Conservation (phyloP, 2,797 vertebrate genomes). For the Strix occidentalis region DNA sequence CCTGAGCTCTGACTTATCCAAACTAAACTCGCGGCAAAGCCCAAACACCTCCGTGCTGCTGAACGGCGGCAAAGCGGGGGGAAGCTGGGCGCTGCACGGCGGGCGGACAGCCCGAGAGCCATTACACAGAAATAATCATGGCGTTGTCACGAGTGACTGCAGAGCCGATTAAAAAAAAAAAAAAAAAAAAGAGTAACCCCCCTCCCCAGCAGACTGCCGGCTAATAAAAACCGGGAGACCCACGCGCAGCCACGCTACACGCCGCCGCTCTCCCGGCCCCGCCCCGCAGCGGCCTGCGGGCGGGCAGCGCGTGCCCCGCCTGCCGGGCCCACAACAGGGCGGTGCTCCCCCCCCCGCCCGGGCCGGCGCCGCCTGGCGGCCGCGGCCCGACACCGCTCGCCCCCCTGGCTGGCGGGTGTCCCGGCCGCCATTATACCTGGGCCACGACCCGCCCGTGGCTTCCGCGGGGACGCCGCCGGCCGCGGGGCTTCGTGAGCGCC, state of each 20-base stretch:
- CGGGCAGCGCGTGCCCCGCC: too few relatives aligned
- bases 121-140: conserved; percentile 51
- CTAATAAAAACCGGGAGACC: conserved; percentile 54
- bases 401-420: fast-evolving
- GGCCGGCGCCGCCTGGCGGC: background rate
- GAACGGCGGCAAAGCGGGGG: background rate
- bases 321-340: too few relatives aligned
- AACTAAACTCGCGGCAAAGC: conserved; percentile 21
- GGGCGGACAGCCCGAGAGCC: conserved; percentile 34
- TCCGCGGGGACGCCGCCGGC: background rate
- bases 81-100: background rate
- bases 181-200: background rate
- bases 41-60: conserved; percentile 20
- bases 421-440: background rate
- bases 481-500: too few relatives aligned
- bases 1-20: conserved; percentile 36
- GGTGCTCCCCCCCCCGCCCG: too few relatives aligned
- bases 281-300: too few relatives aligned
- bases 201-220: conserved; percentile 22
- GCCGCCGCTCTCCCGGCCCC: background rate
- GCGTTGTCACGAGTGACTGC: conserved; percentile 43
- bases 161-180: background rate
- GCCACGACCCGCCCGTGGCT: background rate
- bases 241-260: too few relatives aligned
- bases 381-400: fast-evolving